Evolutionary conservation across 2,113 vertebrate genomes (phyloP).

Genomic region (Aptenodytes patagonicus): DNA sequence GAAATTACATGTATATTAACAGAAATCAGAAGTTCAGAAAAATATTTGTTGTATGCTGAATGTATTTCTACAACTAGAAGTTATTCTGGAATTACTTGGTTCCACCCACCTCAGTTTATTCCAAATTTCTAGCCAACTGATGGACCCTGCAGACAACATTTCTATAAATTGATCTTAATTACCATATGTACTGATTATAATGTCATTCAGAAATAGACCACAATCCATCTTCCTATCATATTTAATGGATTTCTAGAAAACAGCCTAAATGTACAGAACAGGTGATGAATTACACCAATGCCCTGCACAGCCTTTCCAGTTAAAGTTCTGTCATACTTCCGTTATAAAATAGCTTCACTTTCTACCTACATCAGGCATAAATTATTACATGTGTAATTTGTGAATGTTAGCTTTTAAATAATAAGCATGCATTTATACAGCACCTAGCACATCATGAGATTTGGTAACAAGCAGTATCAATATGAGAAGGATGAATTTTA

Average conservation of each 20-base stretch:
- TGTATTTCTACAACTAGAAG: background rate
- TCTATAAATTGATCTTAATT: constrained; percentile 65
- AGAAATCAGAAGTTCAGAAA: background rate
- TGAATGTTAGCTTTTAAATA: background rate
- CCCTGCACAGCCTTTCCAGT: constrained; percentile 37
- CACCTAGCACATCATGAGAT: background rate
- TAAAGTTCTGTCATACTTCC: constrained; percentile 56
- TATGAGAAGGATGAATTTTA: background rate
- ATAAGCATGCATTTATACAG: background rate
- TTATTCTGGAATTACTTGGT: background rate
- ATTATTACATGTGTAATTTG: background rate
- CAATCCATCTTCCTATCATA: constrained; percentile 73
- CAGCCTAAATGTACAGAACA: constrained; percentile 50
- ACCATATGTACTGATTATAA: constrained; percentile 61
- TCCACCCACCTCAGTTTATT: background rate
- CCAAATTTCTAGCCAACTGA: constrained; percentile 42
- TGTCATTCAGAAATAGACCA: constrained; percentile 66
- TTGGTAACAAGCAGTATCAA: background rate
- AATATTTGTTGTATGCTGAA: background rate
- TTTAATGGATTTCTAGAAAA: constrained; percentile 73
- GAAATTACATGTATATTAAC: background rate
- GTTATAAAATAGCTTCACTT: constrained; percentile 21
- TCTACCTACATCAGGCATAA: background rate
- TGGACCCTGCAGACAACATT: constrained; percentile 42
- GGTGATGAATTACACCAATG: constrained; percentile 57